These are phyloP conservation scores for Aleiodes sp. DNA, from an alignment of 1,140 invertebrate species.

Conservation along the genomic window DNA sequence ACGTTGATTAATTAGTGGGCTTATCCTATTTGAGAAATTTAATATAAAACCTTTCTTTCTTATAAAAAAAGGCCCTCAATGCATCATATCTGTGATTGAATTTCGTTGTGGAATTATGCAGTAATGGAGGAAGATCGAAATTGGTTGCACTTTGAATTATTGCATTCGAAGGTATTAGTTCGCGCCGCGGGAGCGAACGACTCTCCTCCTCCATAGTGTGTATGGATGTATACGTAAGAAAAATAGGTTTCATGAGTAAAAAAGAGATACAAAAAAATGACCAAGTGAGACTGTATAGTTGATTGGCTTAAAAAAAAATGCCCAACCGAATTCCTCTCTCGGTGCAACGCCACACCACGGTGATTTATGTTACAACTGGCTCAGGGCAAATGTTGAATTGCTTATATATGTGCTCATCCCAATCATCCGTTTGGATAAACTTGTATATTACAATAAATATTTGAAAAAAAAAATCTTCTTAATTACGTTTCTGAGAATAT, in stretches of 20 bases:
- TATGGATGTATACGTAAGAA: constrained; percentile 6
- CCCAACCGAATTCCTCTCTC: constrained; percentile 39
- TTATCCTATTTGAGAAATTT: no score
- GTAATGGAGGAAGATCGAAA: constrained; percentile 35
- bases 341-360: constrained; percentile 22
- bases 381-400: constrained; percentile 28
- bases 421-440: constrained; percentile 39
- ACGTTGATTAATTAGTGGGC: no score
- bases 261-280: constrained; percentile 38
- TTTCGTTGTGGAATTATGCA: background rate
- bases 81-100: no score
- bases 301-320: constrained; percentile 58
- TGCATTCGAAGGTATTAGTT: constrained; percentile 44
- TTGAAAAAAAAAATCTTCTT: background rate
- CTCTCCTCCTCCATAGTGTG: background rate
- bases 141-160: constrained; percentile 53
- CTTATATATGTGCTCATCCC: constrained; percentile 6
- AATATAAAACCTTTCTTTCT: no score
- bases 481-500: background rate
- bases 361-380: constrained; percentile 57
- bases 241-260: constrained; percentile 27
- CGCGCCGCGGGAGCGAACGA: constrained; percentile 37
- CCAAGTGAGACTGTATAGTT: constrained; percentile 35
- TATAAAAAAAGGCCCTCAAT: no score
- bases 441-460: constrained; percentile 6